Conservation (phyloP, 1,140 invertebrate species). For the Caerostris extrusa region DNA sequence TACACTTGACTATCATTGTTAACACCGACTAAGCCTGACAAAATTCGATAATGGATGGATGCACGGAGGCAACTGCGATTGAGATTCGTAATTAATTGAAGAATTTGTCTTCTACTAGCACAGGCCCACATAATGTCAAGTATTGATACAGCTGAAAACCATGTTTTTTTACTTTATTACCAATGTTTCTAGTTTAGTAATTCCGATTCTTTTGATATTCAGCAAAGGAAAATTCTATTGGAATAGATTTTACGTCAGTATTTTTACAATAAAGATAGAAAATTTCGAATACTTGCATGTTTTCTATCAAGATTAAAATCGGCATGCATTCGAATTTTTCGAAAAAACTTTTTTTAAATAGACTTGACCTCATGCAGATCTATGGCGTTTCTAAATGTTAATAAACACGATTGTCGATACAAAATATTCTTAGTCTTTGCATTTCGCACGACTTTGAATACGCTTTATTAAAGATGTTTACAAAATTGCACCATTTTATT, state of each 20-base stretch:
- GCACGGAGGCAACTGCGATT: slow-evolving; percentile 74
- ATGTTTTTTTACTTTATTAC: too few species aligned
- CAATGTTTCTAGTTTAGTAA: too few species aligned
- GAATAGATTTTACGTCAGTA: too few species aligned
- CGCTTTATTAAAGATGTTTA: not conserved
- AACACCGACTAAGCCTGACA: slow-evolving; percentile 67
- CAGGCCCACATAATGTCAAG: not conserved
- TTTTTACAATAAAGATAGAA: too few species aligned
- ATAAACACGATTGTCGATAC: slow-evolving; percentile 10
- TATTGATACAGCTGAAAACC: too few species aligned
- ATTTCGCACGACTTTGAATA: not conserved
- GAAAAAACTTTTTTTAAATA: too few species aligned
- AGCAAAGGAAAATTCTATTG: too few species aligned
- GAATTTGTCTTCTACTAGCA: not conserved
- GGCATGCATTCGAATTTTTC: too few species aligned
- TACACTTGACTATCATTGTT: slow-evolving; percentile 51
- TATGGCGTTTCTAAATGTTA: not conserved
- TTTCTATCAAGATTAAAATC: too few species aligned
- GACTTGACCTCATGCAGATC: not conserved
- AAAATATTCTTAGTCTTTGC: not conserved
- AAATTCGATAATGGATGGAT: slow-evolving; percentile 69
- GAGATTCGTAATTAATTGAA: slow-evolving; percentile 49
- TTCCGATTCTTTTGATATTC: too few species aligned
- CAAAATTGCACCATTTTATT: not conserved
- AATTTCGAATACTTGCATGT: too few species aligned